Percentiles rank a stretch among this genome's conserved stretches.
phyloP scores from a whole-genome alignment of 92 coral and sea anemone genomes.

The Zoanthus sociatus region DNA sequence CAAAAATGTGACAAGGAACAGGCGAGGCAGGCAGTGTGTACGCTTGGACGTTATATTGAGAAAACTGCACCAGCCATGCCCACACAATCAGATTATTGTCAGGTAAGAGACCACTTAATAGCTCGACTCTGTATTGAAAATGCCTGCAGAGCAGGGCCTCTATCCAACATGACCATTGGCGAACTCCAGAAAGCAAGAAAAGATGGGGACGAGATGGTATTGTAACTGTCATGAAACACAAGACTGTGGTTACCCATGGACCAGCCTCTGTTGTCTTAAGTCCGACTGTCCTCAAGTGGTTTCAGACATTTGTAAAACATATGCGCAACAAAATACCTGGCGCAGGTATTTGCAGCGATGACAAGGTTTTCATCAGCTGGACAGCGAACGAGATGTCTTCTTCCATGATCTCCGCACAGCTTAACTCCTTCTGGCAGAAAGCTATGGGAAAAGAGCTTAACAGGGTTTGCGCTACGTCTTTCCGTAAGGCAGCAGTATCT shows the following conservation, averaged over 20 bases:
- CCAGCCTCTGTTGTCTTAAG: too few species aligned
- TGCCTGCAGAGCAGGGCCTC: slow-evolving; percentile 15
- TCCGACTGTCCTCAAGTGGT: too few species aligned
- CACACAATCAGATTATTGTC: slow-evolving; percentile 48
- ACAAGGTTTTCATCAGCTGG: slow-evolving; percentile 61
- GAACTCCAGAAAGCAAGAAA: slow-evolving; percentile 32
- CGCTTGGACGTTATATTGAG: slow-evolving; percentile 46
- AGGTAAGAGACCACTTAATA: slow-evolving; percentile 54
- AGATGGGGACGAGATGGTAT: slow-evolving; percentile 18
- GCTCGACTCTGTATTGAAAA: slow-evolving; percentile 41
- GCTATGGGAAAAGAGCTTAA: slow-evolving; percentile 38
- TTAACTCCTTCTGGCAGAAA: slow-evolving; percentile 69
- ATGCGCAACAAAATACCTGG: slow-evolving; percentile 48
- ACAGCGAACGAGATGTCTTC: slow-evolving; percentile 59
- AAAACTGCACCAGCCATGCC: slow-evolving; percentile 31
- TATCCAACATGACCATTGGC: slow-evolving; percentile 22
- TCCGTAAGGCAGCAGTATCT: slow-evolving; percentile 70
- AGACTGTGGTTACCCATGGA: slow-evolving; percentile 19
- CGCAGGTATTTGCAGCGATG: slow-evolving; percentile 39
- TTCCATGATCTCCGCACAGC: slow-evolving; percentile 63
- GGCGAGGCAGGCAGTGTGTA: slow-evolving; percentile 51
- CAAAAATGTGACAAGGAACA: slow-evolving; percentile 42
- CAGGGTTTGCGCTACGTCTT: slow-evolving; percentile 58
- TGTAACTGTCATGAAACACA: slow-evolving; percentile 27
- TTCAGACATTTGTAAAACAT: slow-evolving; percentile 15